Base-by-base conservation (phyloP, 2,797 vertebrate genomes). In the Danio aesculapii region DNA sequence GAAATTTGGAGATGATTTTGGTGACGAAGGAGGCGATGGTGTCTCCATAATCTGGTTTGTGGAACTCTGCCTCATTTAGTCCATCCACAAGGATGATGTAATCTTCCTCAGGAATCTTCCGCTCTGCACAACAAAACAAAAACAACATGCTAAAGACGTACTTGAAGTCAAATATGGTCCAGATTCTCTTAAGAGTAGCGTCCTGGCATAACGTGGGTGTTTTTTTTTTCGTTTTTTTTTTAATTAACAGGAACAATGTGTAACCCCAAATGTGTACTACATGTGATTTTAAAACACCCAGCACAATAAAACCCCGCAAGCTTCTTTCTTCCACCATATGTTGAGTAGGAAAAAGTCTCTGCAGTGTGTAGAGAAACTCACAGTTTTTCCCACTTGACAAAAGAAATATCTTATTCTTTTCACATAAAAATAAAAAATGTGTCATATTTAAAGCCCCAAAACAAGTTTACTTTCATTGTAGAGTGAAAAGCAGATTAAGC, bases 41-140 rank as follows among this genome's bases (percentile, higher is more conserved):
- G 89, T 99, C 97, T 57, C 98, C 98, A 47, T 99, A 98, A 92
- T 99, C 98, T 21, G 98, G 98, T 79, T 99, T 99, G 87, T 99
- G 98, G 87, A 99, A 99, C 87, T 99, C 98, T 21, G 98, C 98
- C 89, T 99, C 98, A 76, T 99, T 99, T 89, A 99, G 95, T 75
- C 97, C 97, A 87, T 99, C 98, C 58, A 99, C 92, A 90, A 99
- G 91, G 89, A 99, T 97, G 80, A 99, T 94, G 87, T 95, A 98
- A 85, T 99, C 96, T 75, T 99, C 97, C 76, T 98, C 97, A 69
- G 96, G 95, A 81, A 99, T 96, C 88, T 94, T 98, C 83, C 90
- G 91, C 87, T 98, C 98, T 99, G 88, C 41, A 5, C n/a, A 9
- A 39, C 21, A 52, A 53, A 53, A 5, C 8, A 53, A 1, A 53